Percentiles rank a stretch among this genome's conserved stretches.
These are phyloP conservation scores for Ondatra zibethicus DNA, from an alignment of 2,113 vertebrate species.

Conservation along the genomic window DNA sequence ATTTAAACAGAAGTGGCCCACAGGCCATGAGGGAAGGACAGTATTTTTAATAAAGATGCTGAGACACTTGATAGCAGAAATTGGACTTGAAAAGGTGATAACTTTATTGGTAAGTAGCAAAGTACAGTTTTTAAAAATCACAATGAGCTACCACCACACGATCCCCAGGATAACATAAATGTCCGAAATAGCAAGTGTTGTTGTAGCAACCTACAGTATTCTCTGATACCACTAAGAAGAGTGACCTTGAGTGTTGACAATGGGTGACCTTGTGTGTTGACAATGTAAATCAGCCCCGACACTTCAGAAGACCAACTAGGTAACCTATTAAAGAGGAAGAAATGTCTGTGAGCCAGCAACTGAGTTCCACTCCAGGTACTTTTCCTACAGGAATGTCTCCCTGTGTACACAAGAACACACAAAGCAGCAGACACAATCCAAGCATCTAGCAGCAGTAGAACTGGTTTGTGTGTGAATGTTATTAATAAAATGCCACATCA, in stretches of 20 bases:
- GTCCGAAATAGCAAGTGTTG: background rate
- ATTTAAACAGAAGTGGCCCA: background rate
- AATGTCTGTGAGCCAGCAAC: background rate
- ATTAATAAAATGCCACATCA: background rate
- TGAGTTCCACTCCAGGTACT: background rate
- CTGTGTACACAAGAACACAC: background rate
- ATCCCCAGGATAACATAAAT: background rate
- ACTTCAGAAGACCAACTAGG: background rate
- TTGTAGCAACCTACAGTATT: background rate
- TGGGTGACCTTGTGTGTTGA: background rate
- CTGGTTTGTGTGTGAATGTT: background rate
- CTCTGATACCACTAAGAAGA: background rate
- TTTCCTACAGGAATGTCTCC: background rate
- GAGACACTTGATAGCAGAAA: background rate
- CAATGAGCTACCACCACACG: background rate
- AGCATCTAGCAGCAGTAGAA: background rate
- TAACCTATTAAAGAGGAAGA: background rate
- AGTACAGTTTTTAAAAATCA: background rate
- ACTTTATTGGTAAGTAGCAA: background rate
- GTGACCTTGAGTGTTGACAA: background rate
- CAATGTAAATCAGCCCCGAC: background rate
- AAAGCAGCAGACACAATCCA: background rate
- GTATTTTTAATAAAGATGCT: background rate
- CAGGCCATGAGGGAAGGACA: background rate
- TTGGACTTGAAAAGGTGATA: background rate